A percentile compares a stretch with the other conserved stretches of the same genome.
phyloP scores from a whole-genome alignment of 1,140 invertebrate genomes.

The Macrocentrus cingulum region DNA sequence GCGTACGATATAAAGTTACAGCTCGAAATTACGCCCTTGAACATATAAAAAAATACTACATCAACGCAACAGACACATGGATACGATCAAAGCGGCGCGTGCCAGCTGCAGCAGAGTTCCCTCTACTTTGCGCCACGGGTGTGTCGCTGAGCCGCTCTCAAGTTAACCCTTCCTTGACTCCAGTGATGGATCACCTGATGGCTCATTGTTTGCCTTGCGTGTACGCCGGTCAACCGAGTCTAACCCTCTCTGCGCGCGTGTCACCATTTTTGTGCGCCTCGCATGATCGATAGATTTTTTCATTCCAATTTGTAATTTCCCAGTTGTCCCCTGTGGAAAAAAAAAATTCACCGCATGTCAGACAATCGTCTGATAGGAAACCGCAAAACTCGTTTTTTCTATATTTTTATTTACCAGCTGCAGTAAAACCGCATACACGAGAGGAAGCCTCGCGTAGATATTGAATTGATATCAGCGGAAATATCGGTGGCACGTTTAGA shows the following conservation, averaged over 20 bases:
- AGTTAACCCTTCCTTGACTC: slow-evolving; percentile 41
- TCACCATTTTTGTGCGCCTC: background rate
- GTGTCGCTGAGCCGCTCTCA: slow-evolving; percentile 22
- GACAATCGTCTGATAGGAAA: background rate
- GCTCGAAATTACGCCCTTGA: slow-evolving; percentile 7
- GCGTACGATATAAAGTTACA: slow-evolving; percentile 9
- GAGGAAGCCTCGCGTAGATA: slow-evolving; percentile 27
- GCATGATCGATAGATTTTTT: slow-evolving; percentile 31
- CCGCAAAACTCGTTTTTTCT: no score
- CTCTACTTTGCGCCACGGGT: slow-evolving; percentile 25
- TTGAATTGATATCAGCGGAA: slow-evolving; percentile 43
- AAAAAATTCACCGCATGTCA: background rate
- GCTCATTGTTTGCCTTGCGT: slow-evolving; percentile 36
- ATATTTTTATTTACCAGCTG: no score
- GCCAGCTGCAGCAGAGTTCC: slow-evolving; percentile 41
- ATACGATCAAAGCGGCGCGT: slow-evolving; percentile 34
- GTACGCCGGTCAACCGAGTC: slow-evolving; percentile 34
- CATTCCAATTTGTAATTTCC: slow-evolving; percentile 24
- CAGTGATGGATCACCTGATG: slow-evolving; percentile 47
- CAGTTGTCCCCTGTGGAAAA: background rate
- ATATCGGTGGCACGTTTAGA: slow-evolving; percentile 43
- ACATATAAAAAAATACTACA: slow-evolving; percentile 2
- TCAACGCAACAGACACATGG: slow-evolving; percentile 1
- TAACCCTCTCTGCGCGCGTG: background rate
- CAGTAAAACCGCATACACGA: background rate